Evolutionary conservation across 2,888 invertebrate species (phyloP).

Genomic region (Campaea margaritaria): DNA sequence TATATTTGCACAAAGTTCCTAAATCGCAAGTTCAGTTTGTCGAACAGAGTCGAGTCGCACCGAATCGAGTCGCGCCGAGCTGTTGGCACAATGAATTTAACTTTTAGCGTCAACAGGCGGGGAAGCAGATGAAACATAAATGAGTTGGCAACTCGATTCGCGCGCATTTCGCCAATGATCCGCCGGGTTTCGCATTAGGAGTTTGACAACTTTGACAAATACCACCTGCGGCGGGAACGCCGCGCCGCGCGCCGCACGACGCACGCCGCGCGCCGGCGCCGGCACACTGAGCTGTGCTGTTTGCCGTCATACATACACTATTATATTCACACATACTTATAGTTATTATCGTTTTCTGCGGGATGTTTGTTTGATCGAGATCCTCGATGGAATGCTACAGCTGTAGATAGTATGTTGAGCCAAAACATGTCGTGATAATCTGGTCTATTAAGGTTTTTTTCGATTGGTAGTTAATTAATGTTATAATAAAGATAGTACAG

Average conservation of each 20-base stretch:
- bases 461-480: too few species aligned
- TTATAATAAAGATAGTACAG: too few species aligned
- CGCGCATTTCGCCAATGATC: constrained; percentile 47
- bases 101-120: constrained; percentile 31
- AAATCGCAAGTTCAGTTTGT: constrained; percentile 19
- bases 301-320: not conserved
- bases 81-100: constrained; percentile 40
- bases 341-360: not conserved
- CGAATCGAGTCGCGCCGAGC: constrained; percentile 1
- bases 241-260: too few species aligned
- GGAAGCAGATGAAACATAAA: constrained; percentile 42
- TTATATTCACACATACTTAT: not conserved
- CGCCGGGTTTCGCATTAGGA: constrained; percentile 35
- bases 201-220: constrained; percentile 42
- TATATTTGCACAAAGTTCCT: constrained; percentile 31
- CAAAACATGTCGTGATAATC: too few species aligned
- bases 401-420: too few species aligned
- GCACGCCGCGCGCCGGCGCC: too few species aligned
- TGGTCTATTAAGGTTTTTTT: too few species aligned
- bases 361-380: too few species aligned
- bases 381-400: too few species aligned
- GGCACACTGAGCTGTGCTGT: constrained; percentile 1
- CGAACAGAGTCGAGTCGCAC: too few species aligned
- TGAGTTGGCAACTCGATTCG: constrained; percentile 39
- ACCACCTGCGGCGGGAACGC: constrained; percentile 12